These are phyloP conservation scores for Myrmophylax atrothorax DNA, from an alignment of 2,113 vertebrate species.

Conservation along the genomic window DNA sequence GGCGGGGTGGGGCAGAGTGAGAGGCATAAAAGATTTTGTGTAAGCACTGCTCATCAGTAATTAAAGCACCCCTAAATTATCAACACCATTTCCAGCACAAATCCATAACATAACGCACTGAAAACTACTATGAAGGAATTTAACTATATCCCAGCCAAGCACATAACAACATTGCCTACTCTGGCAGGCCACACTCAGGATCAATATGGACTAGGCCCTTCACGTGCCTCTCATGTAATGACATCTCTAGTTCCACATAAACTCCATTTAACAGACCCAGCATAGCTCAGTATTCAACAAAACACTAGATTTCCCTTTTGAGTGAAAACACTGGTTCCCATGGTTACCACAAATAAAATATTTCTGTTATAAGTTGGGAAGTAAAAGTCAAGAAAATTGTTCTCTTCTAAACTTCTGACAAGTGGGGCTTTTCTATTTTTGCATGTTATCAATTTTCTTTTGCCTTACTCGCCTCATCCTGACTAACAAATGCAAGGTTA, in stretches of 20 bases:
- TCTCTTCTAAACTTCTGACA: background rate
- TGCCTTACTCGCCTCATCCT: background rate
- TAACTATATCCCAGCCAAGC: background rate
- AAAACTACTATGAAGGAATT: background rate
- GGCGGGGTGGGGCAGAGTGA: background rate
- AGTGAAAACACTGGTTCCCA: background rate
- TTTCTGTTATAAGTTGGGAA: background rate
- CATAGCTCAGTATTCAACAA: background rate
- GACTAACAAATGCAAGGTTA: background rate
- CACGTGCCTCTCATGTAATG: background rate
- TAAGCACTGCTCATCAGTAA: background rate
- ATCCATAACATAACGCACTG: background rate
- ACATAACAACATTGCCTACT: background rate
- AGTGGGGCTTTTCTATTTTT: background rate
- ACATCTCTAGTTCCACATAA: background rate
- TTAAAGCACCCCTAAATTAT: accelerated
- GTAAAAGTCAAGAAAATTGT: background rate
- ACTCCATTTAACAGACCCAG: background rate
- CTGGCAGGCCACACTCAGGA: background rate
- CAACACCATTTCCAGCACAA: background rate
- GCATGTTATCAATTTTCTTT: background rate
- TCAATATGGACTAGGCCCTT: background rate
- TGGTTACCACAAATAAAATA: background rate
- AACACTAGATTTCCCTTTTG: background rate
- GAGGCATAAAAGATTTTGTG: background rate